Percentiles rank a stretch among this genome's conserved stretches.
Evolutionary conservation across 2,113 vertebrate genomes (phyloP).

Genomic region (Smithornis capensis): DNA sequence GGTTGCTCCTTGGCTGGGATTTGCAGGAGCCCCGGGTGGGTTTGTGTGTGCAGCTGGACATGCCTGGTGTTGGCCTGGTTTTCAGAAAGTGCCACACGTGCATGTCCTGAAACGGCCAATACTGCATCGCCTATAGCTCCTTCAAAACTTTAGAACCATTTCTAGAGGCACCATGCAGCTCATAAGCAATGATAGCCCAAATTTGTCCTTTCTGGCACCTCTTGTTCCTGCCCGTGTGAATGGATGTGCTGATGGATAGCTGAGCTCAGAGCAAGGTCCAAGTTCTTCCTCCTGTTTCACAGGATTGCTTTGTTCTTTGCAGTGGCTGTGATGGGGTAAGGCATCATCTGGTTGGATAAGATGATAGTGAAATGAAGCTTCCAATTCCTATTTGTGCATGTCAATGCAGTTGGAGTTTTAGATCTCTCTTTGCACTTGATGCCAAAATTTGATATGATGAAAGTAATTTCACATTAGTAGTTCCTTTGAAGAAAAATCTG

Average conservation of each 20-base stretch:
- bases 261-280: neutral
- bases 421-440: neutral
- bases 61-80: neutral
- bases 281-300: neutral
- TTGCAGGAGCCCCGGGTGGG: neutral
- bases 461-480: neutral
- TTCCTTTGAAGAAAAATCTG: slow-evolving; percentile 15
- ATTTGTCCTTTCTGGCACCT: neutral
- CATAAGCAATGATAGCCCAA: neutral
- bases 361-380: neutral
- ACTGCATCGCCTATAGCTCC: neutral
- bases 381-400: neutral
- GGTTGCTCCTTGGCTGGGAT: neutral
- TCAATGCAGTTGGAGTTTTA: neutral
- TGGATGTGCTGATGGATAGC: neutral
- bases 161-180: neutral
- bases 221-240: neutral
- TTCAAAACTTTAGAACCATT: neutral
- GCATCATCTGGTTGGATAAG: neutral
- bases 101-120: neutral
- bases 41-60: neutral
- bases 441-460: neutral
- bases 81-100: neutral
- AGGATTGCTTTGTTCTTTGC: neutral
- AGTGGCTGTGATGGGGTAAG: neutral